Base-by-base conservation (phyloP, 2,113 vertebrate genomes). In the Pedionomus torquatus region DNA sequence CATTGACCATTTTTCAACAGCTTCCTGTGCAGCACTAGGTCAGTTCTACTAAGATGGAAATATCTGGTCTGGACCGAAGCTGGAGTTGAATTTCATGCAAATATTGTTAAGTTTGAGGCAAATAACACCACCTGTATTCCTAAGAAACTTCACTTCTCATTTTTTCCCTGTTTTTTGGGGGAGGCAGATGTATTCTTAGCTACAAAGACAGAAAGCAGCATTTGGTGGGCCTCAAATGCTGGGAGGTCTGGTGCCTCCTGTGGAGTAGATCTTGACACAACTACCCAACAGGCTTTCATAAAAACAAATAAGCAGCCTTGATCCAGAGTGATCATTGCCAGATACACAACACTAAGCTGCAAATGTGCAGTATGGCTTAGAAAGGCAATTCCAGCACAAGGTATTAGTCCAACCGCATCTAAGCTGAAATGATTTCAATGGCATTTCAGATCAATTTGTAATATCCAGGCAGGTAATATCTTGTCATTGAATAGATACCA, bases 221-320 rank as follows among this genome's bases (percentile, higher is more conserved):
- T 71, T 94, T 89, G 69, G 55, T 75, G 65, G 72, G 78, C 54
- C 35, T n/a, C 72, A 89, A 57, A 84, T 52, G 48, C 87, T 93
- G 93, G 83, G 94, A 96, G 89, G 95, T 95, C 91, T 95, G 78
- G 30, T 35, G 69, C 69, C 72, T 91, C 93, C 94, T 68, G 89
- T 54, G 60, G 89, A 89, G 86, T 10, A 70, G 89, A 74, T 55
- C 83, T 89, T 87, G 74, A 95, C 80, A 92, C 83, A 93, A 81
- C 72, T 68, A 93, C 69, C 81, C 93, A 91, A 94, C 18, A 91
- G 69, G 33, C 80, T 79, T 87, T 63, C 87, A 92, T 52, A 84
- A 91, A 83, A 96, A 58, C 44, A 95, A 91, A 71, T 0, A 35
- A 84, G 35, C 48, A 89, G 94, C 89, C 94, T 85, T 87, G 91